Percentiles rank a stretch among this genome's conserved stretches.
Evolutionary conservation across 2,113 vertebrate species (phyloP).

Genomic region (Pithys albifrons): DNA sequence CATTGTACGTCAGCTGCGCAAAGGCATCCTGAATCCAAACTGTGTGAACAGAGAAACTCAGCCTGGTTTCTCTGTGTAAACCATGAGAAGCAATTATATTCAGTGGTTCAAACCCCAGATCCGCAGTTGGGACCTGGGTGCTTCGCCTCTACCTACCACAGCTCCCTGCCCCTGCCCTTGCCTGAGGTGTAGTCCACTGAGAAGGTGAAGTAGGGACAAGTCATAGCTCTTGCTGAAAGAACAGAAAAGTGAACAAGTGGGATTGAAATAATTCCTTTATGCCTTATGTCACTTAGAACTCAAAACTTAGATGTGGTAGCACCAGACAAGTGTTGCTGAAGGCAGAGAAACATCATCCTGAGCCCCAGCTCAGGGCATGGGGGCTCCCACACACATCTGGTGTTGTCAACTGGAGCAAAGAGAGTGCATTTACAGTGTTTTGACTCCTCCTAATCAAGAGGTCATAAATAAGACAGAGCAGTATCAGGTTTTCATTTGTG

Average conservation of each 20-base stretch:
- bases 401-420: not conserved
- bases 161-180: not conserved
- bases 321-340: not conserved
- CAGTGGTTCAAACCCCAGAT: not conserved
- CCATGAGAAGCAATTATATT: not conserved
- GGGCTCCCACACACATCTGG: fast-evolving
- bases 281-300: not conserved
- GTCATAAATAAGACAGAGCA: not conserved
- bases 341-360: not conserved
- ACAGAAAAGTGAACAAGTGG: not conserved
- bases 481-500: not conserved
- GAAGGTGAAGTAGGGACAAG: not conserved
- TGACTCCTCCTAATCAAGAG: not conserved
- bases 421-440: not conserved
- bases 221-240: not conserved
- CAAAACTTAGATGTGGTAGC: fast-evolving
- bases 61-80: not conserved
- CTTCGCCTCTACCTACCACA: not conserved
- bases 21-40: not conserved
- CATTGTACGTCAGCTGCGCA: not conserved
- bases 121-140: fast-evolving
- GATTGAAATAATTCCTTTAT: not conserved
- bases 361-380: fast-evolving
- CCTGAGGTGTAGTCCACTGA: not conserved
- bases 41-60: not conserved